Percentiles rank a stretch among this genome's conserved stretches.
phyloP scores from a whole-genome alignment of 1,140 invertebrate genomes.

The Bombus picipes region DNA sequence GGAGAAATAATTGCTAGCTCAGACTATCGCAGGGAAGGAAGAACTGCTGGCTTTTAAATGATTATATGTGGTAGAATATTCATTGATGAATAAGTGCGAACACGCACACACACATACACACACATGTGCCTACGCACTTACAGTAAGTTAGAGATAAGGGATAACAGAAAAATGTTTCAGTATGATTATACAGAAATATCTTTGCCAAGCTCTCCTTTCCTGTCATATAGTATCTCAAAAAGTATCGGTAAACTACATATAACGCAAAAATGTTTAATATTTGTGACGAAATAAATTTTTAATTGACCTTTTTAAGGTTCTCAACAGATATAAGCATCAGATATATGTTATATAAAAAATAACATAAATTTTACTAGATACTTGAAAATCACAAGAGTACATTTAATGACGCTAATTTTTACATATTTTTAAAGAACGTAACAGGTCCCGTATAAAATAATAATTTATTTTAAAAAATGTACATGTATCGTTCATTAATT shows the following conservation, averaged over 20 bases:
- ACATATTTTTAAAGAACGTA: neutral
- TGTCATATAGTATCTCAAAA: neutral
- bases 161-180: neutral
- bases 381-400: no score
- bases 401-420: neutral
- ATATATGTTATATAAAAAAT: neutral
- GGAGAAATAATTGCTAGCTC: constrained; percentile 82
- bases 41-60: constrained; percentile 60
- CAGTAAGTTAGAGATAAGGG: neutral
- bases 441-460: neutral
- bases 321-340: neutral
- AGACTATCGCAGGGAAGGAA: constrained; percentile 85
- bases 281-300: neutral
- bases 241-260: neutral
- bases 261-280: neutral
- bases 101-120: neutral
- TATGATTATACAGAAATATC: neutral
- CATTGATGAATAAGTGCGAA: neutral
- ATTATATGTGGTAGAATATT: neutral
- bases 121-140: no score
- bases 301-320: neutral
- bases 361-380: neutral
- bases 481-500: neutral
- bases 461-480: constrained; percentile 24
- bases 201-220: neutral